Percentiles rank a stretch among this genome's conserved stretches.
Conservation (phyloP, 1,140 invertebrate genomes). For the Luehdorfia chinensis region DNA sequence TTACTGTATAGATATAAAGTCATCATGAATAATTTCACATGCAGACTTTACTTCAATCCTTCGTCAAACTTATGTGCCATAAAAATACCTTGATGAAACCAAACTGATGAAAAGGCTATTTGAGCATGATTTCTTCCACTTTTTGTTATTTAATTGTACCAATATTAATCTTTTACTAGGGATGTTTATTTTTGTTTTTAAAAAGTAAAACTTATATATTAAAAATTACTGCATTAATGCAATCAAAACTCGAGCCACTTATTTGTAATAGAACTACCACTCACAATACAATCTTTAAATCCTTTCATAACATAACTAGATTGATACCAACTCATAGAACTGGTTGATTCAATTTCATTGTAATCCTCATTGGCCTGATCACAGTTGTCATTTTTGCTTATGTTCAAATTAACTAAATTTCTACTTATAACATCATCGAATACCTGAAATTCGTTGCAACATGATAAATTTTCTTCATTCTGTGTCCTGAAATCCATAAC, state of each 20-base stretch:
- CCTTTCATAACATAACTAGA: conserved; percentile 67
- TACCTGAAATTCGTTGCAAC: conserved; percentile 59
- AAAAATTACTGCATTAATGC: too few relatives aligned
- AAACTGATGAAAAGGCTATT: too few relatives aligned
- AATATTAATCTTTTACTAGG: too few relatives aligned
- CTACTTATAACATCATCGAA: conserved; percentile 47
- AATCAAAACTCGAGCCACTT: conserved; percentile 46
- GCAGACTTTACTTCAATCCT: too few relatives aligned
- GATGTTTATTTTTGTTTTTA: too few relatives aligned
- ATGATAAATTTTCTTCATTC: conserved; percentile 36
- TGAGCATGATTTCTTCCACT: too few relatives aligned
- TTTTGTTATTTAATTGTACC: too few relatives aligned
- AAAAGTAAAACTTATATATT: too few relatives aligned
- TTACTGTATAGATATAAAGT: too few relatives aligned
- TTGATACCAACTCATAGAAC: conserved; percentile 54
- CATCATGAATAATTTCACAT: too few relatives aligned
- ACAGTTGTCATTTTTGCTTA: conserved; percentile 17
- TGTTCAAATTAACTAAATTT: conserved; percentile 30
- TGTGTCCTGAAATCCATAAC: conserved; percentile 47
- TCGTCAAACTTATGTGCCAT: too few relatives aligned
- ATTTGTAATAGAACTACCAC: conserved; percentile 60
- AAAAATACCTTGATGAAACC: too few relatives aligned
- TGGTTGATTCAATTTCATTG: conserved; percentile 53
- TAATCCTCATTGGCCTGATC: conserved; percentile 29
- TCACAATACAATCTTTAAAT: conserved; percentile 63